Conservation (phyloP, 37 sponge, comb jelly and placozoan genomes). For the Spongia lamella region DNA sequence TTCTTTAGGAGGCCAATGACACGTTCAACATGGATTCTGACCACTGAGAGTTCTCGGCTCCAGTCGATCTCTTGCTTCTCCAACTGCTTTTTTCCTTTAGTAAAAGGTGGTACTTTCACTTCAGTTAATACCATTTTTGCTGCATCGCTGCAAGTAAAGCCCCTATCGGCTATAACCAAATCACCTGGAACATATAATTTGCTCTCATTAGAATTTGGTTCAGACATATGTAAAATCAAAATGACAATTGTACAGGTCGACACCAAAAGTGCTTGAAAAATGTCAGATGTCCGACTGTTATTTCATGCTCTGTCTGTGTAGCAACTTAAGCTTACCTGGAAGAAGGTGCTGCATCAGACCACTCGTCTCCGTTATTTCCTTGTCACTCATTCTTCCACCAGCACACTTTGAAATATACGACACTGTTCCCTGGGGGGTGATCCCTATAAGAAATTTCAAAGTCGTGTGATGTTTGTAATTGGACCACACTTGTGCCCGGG, state of each 20-base stretch:
- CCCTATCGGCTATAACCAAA: conserved; percentile 55
- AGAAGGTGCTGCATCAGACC: conserved; percentile 16
- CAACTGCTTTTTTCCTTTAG: conserved; percentile 49
- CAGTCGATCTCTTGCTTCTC: conserved; percentile 36
- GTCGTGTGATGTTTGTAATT: conserved; percentile 61
- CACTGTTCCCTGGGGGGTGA: conserved; percentile 56
- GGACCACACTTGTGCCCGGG: conserved; percentile 45
- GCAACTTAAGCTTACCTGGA: no score
- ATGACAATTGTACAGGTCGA: background rate
- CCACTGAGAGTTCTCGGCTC: conserved; percentile 33
- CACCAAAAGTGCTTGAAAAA: no score
- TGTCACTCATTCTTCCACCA: conserved; percentile 56
- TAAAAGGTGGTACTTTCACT: conserved; percentile 52
- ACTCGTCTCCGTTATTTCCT: conserved; percentile 34
- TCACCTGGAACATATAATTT: conserved; percentile 8
- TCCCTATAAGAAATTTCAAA: conserved; percentile 38
- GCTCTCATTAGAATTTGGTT: no score
- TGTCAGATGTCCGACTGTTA: no score
- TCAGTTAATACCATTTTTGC: conserved; percentile 29
- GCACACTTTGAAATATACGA: conserved; percentile 40
- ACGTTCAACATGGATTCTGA: conserved; percentile 49
- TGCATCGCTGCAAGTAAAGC: conserved; percentile 43
- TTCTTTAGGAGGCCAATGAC: conserved; percentile 60
- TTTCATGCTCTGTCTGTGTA: no score
- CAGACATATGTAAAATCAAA: no score